These are phyloP conservation scores for Bactericera cockerelli DNA, from an alignment of 1,140 invertebrate species.

Conservation along the genomic window DNA sequence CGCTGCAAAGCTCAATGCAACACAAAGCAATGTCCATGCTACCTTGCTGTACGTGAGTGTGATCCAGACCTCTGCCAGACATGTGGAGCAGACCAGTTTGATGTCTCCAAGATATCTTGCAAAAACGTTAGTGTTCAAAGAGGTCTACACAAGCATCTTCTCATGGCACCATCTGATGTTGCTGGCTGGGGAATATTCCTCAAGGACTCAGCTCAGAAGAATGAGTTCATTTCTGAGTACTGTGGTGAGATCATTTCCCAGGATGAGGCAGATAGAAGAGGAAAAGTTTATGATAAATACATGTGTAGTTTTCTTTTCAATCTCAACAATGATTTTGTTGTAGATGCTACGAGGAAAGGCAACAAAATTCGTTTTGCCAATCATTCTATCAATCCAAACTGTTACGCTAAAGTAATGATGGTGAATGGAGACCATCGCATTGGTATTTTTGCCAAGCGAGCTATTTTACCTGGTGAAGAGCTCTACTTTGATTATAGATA, in stretches of 20 bases:
- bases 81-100: conserved; percentile 90
- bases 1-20: conserved; percentile 96
- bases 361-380: conserved; percentile 99
- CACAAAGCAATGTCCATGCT: conserved; percentile 97
- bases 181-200: conserved; percentile 99
- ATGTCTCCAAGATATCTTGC: conserved; percentile 72
- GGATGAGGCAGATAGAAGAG: conserved; percentile 94
- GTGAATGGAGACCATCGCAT: conserved; percentile 99
- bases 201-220: conserved; percentile 87
- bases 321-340: conserved; percentile 96
- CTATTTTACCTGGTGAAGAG: conserved; percentile 93
- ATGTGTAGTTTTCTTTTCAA: conserved; percentile 99
- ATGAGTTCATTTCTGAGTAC: conserved; percentile 99
- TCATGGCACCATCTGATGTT: conserved; percentile 94
- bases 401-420: conserved; percentile 99
- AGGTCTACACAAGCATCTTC: conserved; percentile 73
- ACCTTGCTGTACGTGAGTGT: conserved; percentile 93
- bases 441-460: conserved; percentile 95
- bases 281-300: conserved; percentile 99
- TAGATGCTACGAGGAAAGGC: conserved; percentile 96
- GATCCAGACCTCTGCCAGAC: conserved; percentile 96
- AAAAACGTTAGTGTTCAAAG: conserved; percentile 94
- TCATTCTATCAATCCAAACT: conserved; percentile 98
- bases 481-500: conserved; percentile 94
- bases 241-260: conserved; percentile 97